Base-by-base conservation (phyloP, 1,140 invertebrate genomes). In the Diachasmimorpha longicaudata region DNA sequence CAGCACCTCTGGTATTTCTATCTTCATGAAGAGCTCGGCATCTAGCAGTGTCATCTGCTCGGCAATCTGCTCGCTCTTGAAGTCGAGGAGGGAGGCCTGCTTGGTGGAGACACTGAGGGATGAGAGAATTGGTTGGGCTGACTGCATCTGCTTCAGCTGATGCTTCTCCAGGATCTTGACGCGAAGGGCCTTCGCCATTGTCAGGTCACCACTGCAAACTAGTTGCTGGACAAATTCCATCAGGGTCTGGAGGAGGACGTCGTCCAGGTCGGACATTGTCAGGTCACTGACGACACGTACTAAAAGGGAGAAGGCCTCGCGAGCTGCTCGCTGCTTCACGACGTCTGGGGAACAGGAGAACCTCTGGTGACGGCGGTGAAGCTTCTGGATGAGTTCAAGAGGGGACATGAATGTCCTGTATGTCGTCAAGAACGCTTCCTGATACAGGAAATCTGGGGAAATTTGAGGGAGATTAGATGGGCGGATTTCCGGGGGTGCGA, bases 11-110 rank as follows among this genome's bases (percentile, higher is more conserved):
- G 97, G 96, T 81, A 98, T 97, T 87, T 99, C 97, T 81, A 99
- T 98, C 85, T 97, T 96, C 87, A 96, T 94, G 87, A 99, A 99
- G 23, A 99, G 89, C 80, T 98, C 95, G 0, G 97, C 94, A 88
- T 99, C 98, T 19, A 99, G 86, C 14, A 99, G 85, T 0, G 98
- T 99, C 97, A 99, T 99, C 91, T 99, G 98, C 87, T 99, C 97
- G 4, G 98, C 98, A 37, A 96, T 93, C 75, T 95, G 93, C 83
- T 95, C 93, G 19, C 97, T 95, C 87, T 99, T 99, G 85, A 98
- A 98, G 86, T 98, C 96, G 5, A 99, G 87, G 16, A 99, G 87
- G 1, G 93, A 94, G 31, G 92, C 92, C 79, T 93, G 91, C 48
- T 93, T 94, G 0, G 88, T 89, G 19, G 89, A 86, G 4, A 90